Base-by-base conservation (phyloP, 2,888 invertebrate species). In the Phyllotreta striolata region DNA sequence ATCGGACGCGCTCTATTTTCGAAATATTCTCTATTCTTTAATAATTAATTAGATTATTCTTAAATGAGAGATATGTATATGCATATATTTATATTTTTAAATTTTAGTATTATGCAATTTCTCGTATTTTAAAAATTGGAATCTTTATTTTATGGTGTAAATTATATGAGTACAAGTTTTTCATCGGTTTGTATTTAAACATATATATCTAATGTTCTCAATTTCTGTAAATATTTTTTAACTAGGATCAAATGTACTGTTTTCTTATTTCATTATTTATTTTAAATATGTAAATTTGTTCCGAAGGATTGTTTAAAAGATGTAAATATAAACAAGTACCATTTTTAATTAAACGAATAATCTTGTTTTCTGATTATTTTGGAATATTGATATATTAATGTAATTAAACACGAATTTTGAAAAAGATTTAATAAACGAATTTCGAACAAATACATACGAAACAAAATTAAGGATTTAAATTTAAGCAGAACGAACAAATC, bases 241-340 rank as follows among this genome's bases (percentile, higher is more conserved):
- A 60, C 61, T 64, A 58, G 40, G 55, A 63, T 60, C 38, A 59
- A 40, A 60, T 62, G 63, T 60, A 62, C 69, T 70, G 70, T 72
- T 66, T 49, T 63, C 68, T 59, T 59, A 55, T 64, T 71, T 24
- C 24, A 24, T 24, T 72, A 69, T 73, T 72, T 73, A 70, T 74
- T 73, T 70, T 67, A 70, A 71, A 70, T 72, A 70, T 64, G 71
- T 66, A 67, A 58, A 61, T 64, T 56, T 68, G 70, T 70, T 72
- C 65, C 66, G 64, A 62, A 72, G 75, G 75, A 75, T 72, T 74
- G 75, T 75, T 75, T 72, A 73, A 72, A 69, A 68, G 72, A 73
- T 75, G 74, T 70, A 75, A 73, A 72, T 67, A 70, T 70, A 72
- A 70, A 70, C 57, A 40, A 64, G 57, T 64, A 65, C 65, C 40